phyloP scores from a whole-genome alignment of 2,113 vertebrate genomes.

The Gobiocypris rarus region DNA sequence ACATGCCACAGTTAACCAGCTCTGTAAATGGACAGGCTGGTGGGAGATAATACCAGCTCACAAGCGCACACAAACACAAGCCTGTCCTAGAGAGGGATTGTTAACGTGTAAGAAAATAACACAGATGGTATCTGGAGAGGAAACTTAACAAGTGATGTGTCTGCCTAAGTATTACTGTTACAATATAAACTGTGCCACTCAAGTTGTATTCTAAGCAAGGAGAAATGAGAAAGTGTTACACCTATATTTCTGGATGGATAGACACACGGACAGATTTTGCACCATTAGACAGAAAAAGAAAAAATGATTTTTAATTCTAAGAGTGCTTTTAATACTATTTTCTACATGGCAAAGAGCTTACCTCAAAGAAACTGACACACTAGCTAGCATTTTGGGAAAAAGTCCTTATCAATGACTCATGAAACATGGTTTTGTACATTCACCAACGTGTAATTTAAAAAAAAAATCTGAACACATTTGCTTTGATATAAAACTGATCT shows the following conservation, averaged over 20 bases:
- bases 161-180: neutral
- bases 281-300: neutral
- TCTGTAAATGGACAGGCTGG: constrained; percentile 40
- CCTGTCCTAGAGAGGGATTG: neutral
- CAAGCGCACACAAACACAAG: constrained; percentile 27
- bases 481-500: neutral
- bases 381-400: neutral
- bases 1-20: constrained; percentile 18
- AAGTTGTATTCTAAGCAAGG: neutral
- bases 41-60: constrained; percentile 44
- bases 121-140: constrained; percentile 16
- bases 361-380: too few species aligned
- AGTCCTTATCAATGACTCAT: neutral
- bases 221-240: neutral
- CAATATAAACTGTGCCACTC: neutral
- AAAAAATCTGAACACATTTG: neutral
- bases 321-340: neutral
- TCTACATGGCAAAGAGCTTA: too few species aligned
- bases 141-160: neutral
- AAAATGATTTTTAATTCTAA: neutral
- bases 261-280: neutral
- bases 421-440: too few species aligned
- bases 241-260: neutral
- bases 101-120: constrained; percentile 34
- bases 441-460: neutral